These are phyloP conservation scores for Macrocentrus cingulum DNA, from an alignment of 1,140 invertebrate genomes.

Conservation along the genomic window DNA sequence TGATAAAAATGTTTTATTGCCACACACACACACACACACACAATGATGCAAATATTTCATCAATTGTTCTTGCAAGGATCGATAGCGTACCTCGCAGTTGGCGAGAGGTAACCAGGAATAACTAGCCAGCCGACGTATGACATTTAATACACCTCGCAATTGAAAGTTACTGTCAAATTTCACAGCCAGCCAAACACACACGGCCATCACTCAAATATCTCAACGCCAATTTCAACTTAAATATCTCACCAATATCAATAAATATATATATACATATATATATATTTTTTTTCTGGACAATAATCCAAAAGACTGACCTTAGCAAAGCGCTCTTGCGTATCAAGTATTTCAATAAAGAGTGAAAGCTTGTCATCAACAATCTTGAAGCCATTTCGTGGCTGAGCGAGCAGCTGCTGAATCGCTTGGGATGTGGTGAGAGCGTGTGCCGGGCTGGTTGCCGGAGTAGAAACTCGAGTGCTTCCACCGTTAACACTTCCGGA, in stretches of 20 bases:
- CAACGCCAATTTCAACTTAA: too few relatives aligned
- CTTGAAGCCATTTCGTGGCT: slow-evolving; percentile 72
- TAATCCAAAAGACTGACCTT: slow-evolving; percentile 62
- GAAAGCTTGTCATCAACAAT: slow-evolving; percentile 75
- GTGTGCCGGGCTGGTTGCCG: slow-evolving; percentile 62
- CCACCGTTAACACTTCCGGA: slow-evolving; percentile 27
- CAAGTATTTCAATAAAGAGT: slow-evolving; percentile 77
- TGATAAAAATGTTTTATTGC: too few relatives aligned
- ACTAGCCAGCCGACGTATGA: neutral
- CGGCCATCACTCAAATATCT: neutral
- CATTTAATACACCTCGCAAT: neutral
- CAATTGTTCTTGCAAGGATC: too few relatives aligned
- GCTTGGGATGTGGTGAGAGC: slow-evolving; percentile 61
- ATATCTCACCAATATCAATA: too few relatives aligned
- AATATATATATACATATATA: neutral
- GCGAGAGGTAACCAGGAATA: too few relatives aligned
- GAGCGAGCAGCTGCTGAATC: slow-evolving; percentile 67
- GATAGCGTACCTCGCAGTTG: too few relatives aligned
- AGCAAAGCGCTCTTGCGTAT: slow-evolving; percentile 76
- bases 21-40: too few relatives aligned
- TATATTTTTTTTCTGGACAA: neutral
- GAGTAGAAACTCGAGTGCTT: slow-evolving; percentile 46
- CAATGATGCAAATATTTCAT: too few relatives aligned
- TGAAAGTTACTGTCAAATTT: neutral
- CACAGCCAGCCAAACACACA: neutral